Evolutionary conservation across 2,888 invertebrate species (phyloP).

Genomic region (Lasioglossum lativentre): DNA sequence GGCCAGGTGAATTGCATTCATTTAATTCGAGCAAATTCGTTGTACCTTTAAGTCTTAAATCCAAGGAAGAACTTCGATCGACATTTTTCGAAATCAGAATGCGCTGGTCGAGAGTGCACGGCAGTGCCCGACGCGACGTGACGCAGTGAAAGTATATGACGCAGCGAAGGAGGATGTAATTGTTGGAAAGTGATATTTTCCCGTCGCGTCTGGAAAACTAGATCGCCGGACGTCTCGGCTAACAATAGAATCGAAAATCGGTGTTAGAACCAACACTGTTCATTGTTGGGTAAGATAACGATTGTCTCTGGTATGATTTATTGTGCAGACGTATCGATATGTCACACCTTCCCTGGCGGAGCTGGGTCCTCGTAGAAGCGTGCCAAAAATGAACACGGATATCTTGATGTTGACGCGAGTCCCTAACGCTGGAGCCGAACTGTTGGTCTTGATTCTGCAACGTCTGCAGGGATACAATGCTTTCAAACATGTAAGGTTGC

Average conservation of each 20-base stretch:
- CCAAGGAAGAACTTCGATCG: neutral
- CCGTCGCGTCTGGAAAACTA: constrained; percentile 20
- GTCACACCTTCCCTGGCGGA: constrained; percentile 86
- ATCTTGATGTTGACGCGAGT: constrained; percentile 87
- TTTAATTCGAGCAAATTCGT: neutral
- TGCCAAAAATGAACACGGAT: constrained; percentile 85
- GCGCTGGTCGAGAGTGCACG: constrained; percentile 25
- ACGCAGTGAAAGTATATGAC: constrained; percentile 57
- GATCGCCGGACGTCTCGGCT: neutral
- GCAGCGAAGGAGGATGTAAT: constrained; percentile 45
- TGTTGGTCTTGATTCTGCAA: constrained; percentile 87
- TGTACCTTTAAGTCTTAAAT: neutral
- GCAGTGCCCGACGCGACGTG: neutral
- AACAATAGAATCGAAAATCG: neutral
- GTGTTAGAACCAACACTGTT: neutral
- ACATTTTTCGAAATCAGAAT: neutral
- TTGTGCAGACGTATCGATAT: constrained; percentile 74
- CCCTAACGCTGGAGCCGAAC: constrained; percentile 87
- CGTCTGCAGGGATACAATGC: constrained; percentile 87
- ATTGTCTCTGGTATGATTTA: constrained; percentile 24
- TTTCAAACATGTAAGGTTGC: constrained; percentile 86
- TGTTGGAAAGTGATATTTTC: constrained; percentile 58
- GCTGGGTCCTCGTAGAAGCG: constrained; percentile 82
- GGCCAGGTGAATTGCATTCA: constrained; percentile 61
- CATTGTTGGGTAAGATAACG: no score